Conservation (phyloP, 2,888 invertebrate genomes). For the Xiphydria camelus region DNA sequence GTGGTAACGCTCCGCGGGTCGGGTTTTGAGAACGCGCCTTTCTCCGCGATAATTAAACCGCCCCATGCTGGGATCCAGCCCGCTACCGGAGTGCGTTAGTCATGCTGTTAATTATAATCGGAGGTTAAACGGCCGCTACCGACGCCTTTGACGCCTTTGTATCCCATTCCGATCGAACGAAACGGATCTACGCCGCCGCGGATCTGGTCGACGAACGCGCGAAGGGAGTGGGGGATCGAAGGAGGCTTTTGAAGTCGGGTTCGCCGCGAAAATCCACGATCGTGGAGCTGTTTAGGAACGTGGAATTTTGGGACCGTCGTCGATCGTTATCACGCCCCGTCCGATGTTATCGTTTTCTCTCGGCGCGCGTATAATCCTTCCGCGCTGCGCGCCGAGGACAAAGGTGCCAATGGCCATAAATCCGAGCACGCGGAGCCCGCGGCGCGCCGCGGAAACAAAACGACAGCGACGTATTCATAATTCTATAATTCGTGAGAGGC, state of each 20-base stretch:
- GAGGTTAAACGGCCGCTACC: conserved; percentile 6
- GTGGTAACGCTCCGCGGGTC: no score
- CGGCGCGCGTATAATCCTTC: no score
- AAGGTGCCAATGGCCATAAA: conserved; percentile 47
- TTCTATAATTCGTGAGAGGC: conserved; percentile 50
- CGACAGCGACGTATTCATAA: conserved; percentile 39
- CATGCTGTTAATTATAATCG: conserved; percentile 18
- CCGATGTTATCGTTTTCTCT: no score
- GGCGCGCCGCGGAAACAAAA: conserved; percentile 13
- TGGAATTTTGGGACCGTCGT: no score
- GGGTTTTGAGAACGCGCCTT: conserved; percentile 10
- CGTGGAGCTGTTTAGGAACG: no score
- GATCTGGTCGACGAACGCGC: no score
- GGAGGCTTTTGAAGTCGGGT: no score
- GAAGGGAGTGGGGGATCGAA: no score
- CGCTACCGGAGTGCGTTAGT: conserved; percentile 10
- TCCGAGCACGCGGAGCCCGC: conserved; percentile 21
- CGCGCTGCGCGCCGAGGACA: no score
- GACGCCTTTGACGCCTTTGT: not conserved
- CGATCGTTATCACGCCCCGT: no score
- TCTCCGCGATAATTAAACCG: conserved; percentile 14
- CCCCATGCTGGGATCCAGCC: conserved; percentile 13
- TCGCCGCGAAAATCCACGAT: no score
- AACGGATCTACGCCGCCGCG: conserved; percentile 1
- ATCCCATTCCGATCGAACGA: not conserved